Conservation (phyloP, 2,113 vertebrate genomes). For the Cyanoliseus patagonus region DNA sequence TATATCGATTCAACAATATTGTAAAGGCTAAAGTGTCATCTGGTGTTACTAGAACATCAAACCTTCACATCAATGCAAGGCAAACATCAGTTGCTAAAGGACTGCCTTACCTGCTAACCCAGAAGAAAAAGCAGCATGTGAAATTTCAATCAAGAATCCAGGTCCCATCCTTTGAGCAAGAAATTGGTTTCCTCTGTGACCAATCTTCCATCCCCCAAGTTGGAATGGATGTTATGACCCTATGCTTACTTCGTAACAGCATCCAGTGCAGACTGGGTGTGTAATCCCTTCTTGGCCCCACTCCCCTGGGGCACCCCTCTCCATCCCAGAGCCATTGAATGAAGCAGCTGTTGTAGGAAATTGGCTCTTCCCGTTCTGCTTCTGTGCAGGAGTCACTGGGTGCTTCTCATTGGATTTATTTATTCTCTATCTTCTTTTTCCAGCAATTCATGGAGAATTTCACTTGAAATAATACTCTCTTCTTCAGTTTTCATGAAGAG, state of each 20-base stretch:
- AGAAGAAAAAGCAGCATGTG: not conserved
- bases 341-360: not conserved
- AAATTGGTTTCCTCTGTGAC: not conserved
- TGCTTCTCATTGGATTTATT: not conserved
- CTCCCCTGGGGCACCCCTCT: not conserved
- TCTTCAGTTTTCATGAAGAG: not conserved
- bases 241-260: not conserved
- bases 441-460: not conserved
- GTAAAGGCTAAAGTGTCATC: conserved; percentile 64
- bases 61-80: conserved; percentile 54
- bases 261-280: not conserved
- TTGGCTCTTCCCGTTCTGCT: not conserved
- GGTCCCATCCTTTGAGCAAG: not conserved
- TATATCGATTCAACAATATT: conserved; percentile 49
- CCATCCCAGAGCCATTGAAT: not conserved
- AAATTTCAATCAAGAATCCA: not conserved
- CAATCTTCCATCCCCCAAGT: not conserved
- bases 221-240: not conserved
- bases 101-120: not conserved
- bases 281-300: not conserved
- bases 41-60: conserved; percentile 57
- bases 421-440: not conserved
- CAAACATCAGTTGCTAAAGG: conserved; percentile 44
- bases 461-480: not conserved
- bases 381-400: not conserved